Evolutionary conservation across 2,888 invertebrate species (phyloP).

Genomic region (Heliconius ismenius): DNA sequence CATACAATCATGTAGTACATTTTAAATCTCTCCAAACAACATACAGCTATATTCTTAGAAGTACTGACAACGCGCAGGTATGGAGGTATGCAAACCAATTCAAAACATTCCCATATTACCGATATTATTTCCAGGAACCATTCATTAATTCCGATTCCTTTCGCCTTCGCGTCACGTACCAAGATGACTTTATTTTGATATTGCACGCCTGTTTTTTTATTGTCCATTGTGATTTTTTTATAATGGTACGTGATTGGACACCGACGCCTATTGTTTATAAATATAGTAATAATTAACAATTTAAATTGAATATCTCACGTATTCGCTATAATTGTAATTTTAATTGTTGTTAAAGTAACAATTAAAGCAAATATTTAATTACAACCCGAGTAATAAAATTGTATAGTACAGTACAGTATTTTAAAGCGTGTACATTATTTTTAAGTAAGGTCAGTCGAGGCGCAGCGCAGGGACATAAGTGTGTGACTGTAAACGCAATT

Average conservation of each 20-base stretch:
- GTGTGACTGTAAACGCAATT: no score
- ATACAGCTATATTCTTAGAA: constrained; percentile 41
- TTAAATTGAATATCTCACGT: no score
- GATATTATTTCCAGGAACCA: constrained; percentile 61
- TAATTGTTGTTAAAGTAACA: no score
- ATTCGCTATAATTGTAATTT: no score
- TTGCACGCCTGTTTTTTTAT: constrained; percentile 69
- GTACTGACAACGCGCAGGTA: constrained; percentile 44
- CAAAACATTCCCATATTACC: constrained; percentile 50
- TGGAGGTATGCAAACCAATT: constrained; percentile 47
- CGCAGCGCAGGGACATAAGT: no score
- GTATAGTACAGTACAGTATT: no score
- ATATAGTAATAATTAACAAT: neutral
- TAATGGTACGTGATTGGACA: constrained; percentile 58
- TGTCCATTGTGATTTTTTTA: constrained; percentile 67
- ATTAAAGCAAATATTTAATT: no score
- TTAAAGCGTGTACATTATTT: no score
- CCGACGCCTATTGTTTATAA: constrained; percentile 49
- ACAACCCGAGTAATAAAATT: no score
- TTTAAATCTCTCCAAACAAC: constrained; percentile 25
- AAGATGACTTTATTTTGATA: constrained; percentile 78
- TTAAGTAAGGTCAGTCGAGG: no score
- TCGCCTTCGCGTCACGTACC: constrained; percentile 66
- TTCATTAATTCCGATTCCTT: constrained; percentile 50
- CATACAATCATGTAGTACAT: neutral